A percentile compares a stretch with the other conserved stretches of the same genome.
These are phyloP conservation scores for Ooceraea biroi DNA, from an alignment of 1,140 invertebrate genomes.

Conservation along the genomic window DNA sequence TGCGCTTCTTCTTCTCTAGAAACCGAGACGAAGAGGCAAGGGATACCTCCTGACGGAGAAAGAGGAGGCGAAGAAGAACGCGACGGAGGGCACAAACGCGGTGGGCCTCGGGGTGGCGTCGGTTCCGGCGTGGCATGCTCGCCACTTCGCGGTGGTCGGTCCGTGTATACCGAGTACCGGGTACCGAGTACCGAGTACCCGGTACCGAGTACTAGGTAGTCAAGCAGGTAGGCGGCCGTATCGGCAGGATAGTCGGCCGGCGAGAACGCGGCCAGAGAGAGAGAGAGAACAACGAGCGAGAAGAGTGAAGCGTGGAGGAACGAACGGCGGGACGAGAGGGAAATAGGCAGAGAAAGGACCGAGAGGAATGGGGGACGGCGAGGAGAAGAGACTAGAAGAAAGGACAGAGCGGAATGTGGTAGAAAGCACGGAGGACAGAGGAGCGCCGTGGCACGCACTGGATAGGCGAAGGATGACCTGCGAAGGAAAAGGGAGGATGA, in stretches of 20 bases:
- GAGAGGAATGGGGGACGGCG: conserved; percentile 14
- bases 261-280: background rate
- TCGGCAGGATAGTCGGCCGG: conserved; percentile 6
- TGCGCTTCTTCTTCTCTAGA: conserved; percentile 63
- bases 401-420: conserved; percentile 36
- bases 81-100: conserved; percentile 71
- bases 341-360: conserved; percentile 1
- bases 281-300: background rate
- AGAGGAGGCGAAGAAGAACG: conserved; percentile 55
- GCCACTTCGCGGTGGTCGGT: conserved; percentile 63
- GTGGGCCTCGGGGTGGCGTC: conserved; percentile 74
- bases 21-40: conserved; percentile 51
- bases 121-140: conserved; percentile 29
- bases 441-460: conserved; percentile 20
- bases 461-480: conserved; percentile 23
- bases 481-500: background rate
- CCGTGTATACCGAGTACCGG: conserved; percentile 25
- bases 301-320: background rate
- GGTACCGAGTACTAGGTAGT: conserved; percentile 65
- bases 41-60: conserved; percentile 38
- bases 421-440: conserved; percentile 14
- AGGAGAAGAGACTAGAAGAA: background rate
- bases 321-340: background rate
- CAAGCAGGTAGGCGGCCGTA: conserved; percentile 23
- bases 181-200: conserved; percentile 64